Evolutionary conservation across 2,113 vertebrate species (phyloP).

Genomic region (Fukomys damarensis): DNA sequence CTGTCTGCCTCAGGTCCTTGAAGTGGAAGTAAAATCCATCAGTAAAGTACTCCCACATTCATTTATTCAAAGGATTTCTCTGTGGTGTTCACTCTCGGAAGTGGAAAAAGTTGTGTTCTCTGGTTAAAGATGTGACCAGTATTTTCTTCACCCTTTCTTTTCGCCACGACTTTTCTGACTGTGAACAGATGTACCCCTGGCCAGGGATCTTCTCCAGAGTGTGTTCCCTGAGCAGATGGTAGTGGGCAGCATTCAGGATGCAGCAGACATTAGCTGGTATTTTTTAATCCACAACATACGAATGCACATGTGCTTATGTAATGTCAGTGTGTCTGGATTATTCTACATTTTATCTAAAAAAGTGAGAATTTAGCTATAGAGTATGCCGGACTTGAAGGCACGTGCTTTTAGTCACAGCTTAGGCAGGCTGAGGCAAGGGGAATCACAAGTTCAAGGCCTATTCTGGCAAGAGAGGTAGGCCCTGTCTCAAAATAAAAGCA

Average conservation of each 20-base stretch:
- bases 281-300: neutral
- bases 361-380: constrained; percentile 51
- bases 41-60: neutral
- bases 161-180: neutral
- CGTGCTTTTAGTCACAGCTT: constrained; percentile 20
- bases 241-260: neutral
- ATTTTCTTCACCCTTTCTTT: neutral
- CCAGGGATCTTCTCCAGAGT: neutral
- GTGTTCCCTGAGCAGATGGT: neutral
- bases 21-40: neutral
- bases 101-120: neutral
- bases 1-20: neutral
- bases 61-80: neutral
- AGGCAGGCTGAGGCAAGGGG: neutral
- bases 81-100: neutral
- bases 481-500: neutral
- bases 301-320: constrained; percentile 47
- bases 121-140: neutral
- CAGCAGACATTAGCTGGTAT: neutral
- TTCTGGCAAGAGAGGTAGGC: neutral
- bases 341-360: constrained; percentile 69
- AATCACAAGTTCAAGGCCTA: neutral
- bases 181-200: neutral
- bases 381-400: neutral
- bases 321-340: constrained; percentile 53